Percentiles rank a stretch among this genome's conserved stretches.
Conservation (phyloP, 2,797 vertebrate species). For the Pangasius sanitwongsei region DNA sequence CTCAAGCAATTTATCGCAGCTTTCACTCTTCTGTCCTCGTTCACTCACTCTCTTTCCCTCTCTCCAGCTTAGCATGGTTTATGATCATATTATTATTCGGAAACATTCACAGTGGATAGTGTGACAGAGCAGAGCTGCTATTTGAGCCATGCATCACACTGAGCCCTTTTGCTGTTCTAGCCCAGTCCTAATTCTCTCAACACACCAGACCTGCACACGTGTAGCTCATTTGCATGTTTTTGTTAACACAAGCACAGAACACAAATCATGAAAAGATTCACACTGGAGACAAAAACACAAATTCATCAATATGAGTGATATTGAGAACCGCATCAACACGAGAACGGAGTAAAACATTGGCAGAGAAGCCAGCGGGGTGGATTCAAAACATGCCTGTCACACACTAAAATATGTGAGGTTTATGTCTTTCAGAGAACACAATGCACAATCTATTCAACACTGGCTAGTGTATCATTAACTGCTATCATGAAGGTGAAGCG, state of each 20-base stretch:
- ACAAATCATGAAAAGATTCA: neutral
- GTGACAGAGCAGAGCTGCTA: constrained; percentile 63
- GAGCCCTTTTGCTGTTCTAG: constrained; percentile 14
- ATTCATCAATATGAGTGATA: constrained; percentile 16
- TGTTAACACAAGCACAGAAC: neutral
- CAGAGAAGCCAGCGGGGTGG: neutral
- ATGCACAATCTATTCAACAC: neutral
- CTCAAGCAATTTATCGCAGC: constrained; percentile 80
- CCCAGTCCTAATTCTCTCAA: neutral
- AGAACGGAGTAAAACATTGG: neutral
- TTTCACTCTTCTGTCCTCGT: constrained; percentile 68
- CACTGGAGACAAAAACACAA: neutral
- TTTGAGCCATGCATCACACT: constrained; percentile 32
- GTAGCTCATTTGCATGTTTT: constrained; percentile 20
- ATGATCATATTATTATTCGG: constrained; percentile 79
- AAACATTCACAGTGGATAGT: constrained; percentile 78
- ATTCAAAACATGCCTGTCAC: constrained; percentile 11
- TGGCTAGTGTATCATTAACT: constrained; percentile 62
- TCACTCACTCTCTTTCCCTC: constrained; percentile 49
- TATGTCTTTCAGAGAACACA: neutral
- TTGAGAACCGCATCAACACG: neutral
- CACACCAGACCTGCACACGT: neutral
- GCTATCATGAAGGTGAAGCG: constrained; percentile 40
- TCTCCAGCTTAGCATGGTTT: constrained; percentile 70
- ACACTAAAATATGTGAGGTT: constrained; percentile 13